Conservation (phyloP, 1,140 invertebrate genomes). For the Anadara kagoshimensis region DNA sequence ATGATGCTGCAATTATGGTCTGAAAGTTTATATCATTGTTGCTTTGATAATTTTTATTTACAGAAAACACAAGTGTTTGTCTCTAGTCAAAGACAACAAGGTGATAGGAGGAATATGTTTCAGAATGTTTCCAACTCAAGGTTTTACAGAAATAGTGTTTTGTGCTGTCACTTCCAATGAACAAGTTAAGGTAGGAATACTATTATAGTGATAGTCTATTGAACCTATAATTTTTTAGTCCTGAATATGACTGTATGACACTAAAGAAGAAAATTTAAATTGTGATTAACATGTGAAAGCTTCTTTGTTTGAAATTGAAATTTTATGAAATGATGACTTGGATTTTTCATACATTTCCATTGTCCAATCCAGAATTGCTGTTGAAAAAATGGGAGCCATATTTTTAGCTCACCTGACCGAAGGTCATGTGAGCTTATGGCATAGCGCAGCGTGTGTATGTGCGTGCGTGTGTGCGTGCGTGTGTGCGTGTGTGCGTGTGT, state of each 20-base stretch:
- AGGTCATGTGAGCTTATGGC: too few species aligned
- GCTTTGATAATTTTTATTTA: conserved; percentile 6
- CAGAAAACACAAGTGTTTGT: conserved; percentile 95
- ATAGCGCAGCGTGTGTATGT: too few species aligned
- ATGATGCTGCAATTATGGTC: not conserved
- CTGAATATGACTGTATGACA: too few species aligned
- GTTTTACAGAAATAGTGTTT: conserved; percentile 99
- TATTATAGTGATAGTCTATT: too few species aligned
- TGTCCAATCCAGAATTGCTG: too few species aligned
- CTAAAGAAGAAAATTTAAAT: not conserved
- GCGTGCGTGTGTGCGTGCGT: too few species aligned
- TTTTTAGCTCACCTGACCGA: too few species aligned
- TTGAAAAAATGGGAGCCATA: too few species aligned
- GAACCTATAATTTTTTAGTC: too few species aligned
- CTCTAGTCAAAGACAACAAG: conserved; percentile 89
- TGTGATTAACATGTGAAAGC: not conserved
- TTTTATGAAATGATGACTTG: too few species aligned
- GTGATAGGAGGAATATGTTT: conserved; percentile 99
- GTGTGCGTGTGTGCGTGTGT: too few species aligned
- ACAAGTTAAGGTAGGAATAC: conserved; percentile 83
- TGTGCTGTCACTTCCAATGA: conserved; percentile 97
- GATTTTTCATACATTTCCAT: too few species aligned
- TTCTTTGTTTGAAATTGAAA: not conserved
- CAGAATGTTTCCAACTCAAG: conserved; percentile 93
- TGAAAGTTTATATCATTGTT: not conserved